Base-by-base conservation (phyloP, 1,140 invertebrate species). In the Drosophila tani region DNA sequence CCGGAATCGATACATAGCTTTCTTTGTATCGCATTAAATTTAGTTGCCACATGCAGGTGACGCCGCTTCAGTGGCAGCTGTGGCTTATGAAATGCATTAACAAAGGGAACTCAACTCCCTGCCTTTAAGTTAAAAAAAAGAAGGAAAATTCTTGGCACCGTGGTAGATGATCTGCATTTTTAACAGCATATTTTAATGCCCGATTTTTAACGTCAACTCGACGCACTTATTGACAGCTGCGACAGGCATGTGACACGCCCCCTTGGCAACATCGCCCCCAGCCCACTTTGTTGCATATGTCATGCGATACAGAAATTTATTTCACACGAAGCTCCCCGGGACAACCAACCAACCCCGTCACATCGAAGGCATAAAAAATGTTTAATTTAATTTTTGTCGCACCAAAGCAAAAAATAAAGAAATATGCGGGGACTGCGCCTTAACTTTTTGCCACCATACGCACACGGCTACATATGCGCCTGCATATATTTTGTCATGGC, bases 161-260 rank as follows among this genome's bases (percentile, higher is more conserved):
- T 32, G 68, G 59, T 21, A 17, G 68, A 49, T 70, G 55, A 78
- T 87, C 84, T 87, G 84, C 81, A 84, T 84, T 88, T 87, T 87
- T 88, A 87, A 88, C 84, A 84, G 77, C 84, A 87, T 84, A 88
- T 88, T 88, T 88, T 88, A 88, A 88, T 88, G 85, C 81, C 85
- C 83, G 84, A 90, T 88, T 90, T 88, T 88, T 88, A 88, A 84
- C 81, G 81, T 90, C 81, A 79, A 82, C 85, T 75, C 85, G 57
- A 79, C 85, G 81, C 81, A 88, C 84, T 88, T 88, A 88, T 88
- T 88, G 84, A 88, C 84, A 88, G 84, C 84, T 88, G 84, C 66
- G 81, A 90, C 84, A 81, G 81, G 65, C 77, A 57, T 70, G 32
- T 80, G 74, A 64, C 66, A 62, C 58, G 51, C 60, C 60, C 62